A percentile compares a stretch with the other conserved stretches of the same genome.
Conservation (phyloP, 2,888 invertebrate genomes). For the Macropis europaea region DNA sequence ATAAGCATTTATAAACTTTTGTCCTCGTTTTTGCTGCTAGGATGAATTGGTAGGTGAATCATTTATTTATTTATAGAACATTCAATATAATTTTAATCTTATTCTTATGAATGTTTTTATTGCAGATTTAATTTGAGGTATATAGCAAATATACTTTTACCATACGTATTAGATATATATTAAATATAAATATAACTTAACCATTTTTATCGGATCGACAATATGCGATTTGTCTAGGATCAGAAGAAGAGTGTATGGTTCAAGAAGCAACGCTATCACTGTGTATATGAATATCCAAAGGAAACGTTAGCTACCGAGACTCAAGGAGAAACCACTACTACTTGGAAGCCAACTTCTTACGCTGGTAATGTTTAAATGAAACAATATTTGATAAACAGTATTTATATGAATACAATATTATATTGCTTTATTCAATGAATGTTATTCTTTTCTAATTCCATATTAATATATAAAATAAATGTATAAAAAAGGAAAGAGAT, state of each 20-base stretch:
- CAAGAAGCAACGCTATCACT: constrained; percentile 91
- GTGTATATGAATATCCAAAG: constrained; percentile 91
- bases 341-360: constrained; percentile 73
- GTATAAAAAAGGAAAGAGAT: background rate
- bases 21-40: constrained; percentile 70
- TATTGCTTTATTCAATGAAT: background rate
- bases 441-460: background rate
- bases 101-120: constrained; percentile 50
- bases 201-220: constrained; percentile 44
- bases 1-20: constrained; percentile 53
- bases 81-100: constrained; percentile 49
- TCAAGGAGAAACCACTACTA: constrained; percentile 66
- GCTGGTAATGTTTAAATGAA: constrained; percentile 69
- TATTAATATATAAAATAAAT: background rate
- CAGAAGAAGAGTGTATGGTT: constrained; percentile 88
- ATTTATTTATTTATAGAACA: constrained; percentile 42
- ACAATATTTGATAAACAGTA: too few relatives aligned
- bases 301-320: constrained; percentile 82
- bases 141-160: constrained; percentile 46
- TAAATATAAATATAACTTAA: constrained; percentile 47
- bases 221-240: constrained; percentile 79
- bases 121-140: constrained; percentile 59
- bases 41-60: constrained; percentile 77
- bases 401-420: too few relatives aligned
- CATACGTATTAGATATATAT: constrained; percentile 38